Conservation (phyloP, 2,797 vertebrate genomes). For the Acanthurus leucopareius region DNA sequence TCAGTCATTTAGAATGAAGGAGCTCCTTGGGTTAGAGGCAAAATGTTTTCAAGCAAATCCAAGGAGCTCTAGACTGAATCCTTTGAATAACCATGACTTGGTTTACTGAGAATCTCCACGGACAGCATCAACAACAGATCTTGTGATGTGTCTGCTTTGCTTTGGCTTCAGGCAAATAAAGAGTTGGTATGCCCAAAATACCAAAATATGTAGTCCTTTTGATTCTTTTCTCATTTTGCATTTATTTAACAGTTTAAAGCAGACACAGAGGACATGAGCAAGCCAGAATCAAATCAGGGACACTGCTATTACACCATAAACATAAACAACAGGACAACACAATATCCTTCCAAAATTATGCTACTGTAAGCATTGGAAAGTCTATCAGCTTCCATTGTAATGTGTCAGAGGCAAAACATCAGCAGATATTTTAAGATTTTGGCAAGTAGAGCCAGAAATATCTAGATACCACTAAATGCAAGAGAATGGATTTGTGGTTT, state of each 20-base stretch:
- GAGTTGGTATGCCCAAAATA: not conserved
- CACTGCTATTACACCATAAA: not conserved
- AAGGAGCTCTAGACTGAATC: too few relatives aligned
- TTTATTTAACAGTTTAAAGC: not conserved
- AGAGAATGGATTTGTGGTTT: slow-evolving; percentile 1
- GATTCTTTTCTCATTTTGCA: not conserved
- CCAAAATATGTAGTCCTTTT: not conserved
- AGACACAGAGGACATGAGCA: not conserved
- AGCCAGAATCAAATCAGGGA: not conserved
- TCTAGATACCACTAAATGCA: not conserved
- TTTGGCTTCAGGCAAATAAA: slow-evolving; percentile 8
- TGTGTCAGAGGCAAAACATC: too few relatives aligned
- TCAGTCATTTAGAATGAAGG: too few relatives aligned
- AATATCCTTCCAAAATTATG: not conserved
- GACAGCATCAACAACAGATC: not conserved
- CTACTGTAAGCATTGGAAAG: not conserved
- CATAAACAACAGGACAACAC: too few relatives aligned
- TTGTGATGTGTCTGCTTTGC: not conserved
- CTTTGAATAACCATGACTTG: too few relatives aligned
- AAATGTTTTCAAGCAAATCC: too few relatives aligned
- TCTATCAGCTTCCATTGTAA: too few relatives aligned
- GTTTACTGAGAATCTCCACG: too few relatives aligned
- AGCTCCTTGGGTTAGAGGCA: too few relatives aligned
- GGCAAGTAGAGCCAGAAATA: not conserved
- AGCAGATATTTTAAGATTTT: too few relatives aligned